phyloP scores from a whole-genome alignment of 2,888 invertebrate species.

The Caenorhabditis sulstoni region DNA sequence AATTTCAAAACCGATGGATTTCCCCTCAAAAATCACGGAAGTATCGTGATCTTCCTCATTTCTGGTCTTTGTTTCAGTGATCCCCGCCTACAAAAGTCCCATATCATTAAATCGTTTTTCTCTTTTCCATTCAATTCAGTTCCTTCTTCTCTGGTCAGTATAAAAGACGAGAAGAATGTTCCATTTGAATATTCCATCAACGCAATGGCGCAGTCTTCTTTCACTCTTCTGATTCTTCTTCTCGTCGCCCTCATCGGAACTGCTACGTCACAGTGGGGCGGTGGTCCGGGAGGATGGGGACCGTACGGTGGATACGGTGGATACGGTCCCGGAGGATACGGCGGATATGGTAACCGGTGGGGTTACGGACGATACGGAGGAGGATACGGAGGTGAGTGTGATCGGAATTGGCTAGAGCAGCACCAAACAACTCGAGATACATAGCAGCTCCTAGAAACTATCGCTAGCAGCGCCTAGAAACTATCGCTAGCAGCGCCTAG shows the following conservation, averaged over 20 bases:
- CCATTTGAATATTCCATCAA: neutral
- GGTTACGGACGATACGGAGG: slow-evolving; percentile 8
- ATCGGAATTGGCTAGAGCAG: slow-evolving; percentile 3
- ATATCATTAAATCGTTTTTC: neutral
- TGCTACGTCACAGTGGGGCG: slow-evolving; percentile 22
- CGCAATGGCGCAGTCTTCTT: neutral
- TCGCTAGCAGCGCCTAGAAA: no score
- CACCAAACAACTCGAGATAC: neutral
- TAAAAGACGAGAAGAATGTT: no score
- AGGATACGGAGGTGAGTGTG: neutral
- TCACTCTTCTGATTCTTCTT: neutral
- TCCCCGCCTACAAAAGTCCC: neutral
- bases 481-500: no score
- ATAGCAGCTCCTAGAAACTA: no score
- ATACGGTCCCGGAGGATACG: slow-evolving; percentile 17
- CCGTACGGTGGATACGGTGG: slow-evolving; percentile 29
- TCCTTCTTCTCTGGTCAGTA: no score
- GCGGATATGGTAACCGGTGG: slow-evolving; percentile 10
- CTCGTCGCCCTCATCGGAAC: neutral
- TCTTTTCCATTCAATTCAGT: neutral
- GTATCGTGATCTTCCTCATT: no score
- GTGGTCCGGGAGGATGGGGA: slow-evolving; percentile 9
- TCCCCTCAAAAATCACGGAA: no score
- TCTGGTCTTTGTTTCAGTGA: slow-evolving; percentile 15
- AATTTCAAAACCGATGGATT: no score